These are phyloP conservation scores for Oxyura jamaicensis DNA, from an alignment of 2,113 vertebrate genomes.

Conservation along the genomic window DNA sequence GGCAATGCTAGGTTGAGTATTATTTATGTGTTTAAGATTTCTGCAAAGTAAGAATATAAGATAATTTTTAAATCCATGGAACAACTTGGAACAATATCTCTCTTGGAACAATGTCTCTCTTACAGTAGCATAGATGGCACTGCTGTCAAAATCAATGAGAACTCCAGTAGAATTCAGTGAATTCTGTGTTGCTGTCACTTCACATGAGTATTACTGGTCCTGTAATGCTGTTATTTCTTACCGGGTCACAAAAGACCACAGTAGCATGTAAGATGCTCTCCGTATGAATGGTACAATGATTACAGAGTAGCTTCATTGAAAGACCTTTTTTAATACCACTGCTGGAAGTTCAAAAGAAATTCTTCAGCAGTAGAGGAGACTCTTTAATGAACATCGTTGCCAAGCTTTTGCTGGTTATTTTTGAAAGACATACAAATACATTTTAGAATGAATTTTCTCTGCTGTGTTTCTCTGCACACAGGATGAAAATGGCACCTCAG, in stretches of 20 bases:
- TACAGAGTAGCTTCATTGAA: neutral
- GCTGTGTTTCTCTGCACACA: neutral
- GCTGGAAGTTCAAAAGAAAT: neutral
- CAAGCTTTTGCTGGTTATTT: neutral
- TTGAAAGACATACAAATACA: neutral
- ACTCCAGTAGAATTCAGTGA: constrained; percentile 20
- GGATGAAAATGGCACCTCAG: neutral
- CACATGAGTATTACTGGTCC: constrained; percentile 18
- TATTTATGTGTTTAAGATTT: neutral
- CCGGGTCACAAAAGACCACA: neutral
- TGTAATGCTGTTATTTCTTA: constrained; percentile 34
- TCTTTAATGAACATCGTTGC: neutral
- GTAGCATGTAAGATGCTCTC: neutral
- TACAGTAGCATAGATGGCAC: neutral
- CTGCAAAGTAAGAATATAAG: constrained; percentile 15
- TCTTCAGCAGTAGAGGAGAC: neutral
- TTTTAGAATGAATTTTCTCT: neutral
- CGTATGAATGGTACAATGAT: neutral
- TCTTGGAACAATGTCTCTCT: neutral
- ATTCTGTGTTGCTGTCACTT: constrained; percentile 37
- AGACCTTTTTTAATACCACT: neutral
- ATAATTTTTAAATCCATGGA: constrained; percentile 3
- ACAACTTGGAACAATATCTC: neutral
- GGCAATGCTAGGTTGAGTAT: neutral
- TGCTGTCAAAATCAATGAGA: constrained; percentile 59